Conservation (phyloP, 2,888 invertebrate species). For the Papilio gigon region DNA sequence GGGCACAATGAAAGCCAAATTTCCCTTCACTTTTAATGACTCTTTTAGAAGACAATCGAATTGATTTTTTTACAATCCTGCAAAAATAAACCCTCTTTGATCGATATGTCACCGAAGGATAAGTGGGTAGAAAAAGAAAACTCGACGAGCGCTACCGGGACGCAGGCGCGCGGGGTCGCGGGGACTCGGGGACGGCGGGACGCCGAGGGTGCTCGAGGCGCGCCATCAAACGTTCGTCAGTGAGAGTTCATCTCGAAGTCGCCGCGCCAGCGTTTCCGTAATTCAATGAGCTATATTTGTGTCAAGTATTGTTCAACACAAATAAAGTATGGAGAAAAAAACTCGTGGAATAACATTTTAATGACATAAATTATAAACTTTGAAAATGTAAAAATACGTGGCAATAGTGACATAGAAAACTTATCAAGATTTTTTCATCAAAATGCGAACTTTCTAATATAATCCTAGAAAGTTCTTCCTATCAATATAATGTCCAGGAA, state of each 20-base stretch:
- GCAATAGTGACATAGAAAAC: background rate
- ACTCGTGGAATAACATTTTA: background rate
- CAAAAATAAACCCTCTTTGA: constrained; percentile 34
- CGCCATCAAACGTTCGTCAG: constrained; percentile 38
- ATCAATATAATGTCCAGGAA: background rate
- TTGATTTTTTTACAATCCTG: constrained; percentile 4
- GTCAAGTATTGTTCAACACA: constrained; percentile 36
- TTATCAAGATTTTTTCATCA: background rate
- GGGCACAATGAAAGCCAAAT: background rate
- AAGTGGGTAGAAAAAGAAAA: constrained; percentile 25
- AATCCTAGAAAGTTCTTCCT: background rate
- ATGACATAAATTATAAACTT: background rate
- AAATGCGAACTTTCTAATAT: background rate
- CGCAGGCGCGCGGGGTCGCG: constrained; percentile 17
- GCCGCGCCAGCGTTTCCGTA: constrained; percentile 38
- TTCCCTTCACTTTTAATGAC: background rate
- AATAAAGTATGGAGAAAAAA: constrained; percentile 18
- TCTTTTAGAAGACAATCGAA: background rate
- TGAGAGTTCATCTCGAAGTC: constrained; percentile 34
- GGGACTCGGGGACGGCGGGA: constrained; percentile 7
- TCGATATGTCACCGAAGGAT: constrained; percentile 30
- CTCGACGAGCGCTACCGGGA: constrained; percentile 26
- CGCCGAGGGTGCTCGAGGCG: constrained; percentile 24
- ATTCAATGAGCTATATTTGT: constrained; percentile 39
- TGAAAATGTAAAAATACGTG: background rate